phyloP scores from a whole-genome alignment of 2,888 invertebrate genomes.

The Trachelus tabidus region DNA sequence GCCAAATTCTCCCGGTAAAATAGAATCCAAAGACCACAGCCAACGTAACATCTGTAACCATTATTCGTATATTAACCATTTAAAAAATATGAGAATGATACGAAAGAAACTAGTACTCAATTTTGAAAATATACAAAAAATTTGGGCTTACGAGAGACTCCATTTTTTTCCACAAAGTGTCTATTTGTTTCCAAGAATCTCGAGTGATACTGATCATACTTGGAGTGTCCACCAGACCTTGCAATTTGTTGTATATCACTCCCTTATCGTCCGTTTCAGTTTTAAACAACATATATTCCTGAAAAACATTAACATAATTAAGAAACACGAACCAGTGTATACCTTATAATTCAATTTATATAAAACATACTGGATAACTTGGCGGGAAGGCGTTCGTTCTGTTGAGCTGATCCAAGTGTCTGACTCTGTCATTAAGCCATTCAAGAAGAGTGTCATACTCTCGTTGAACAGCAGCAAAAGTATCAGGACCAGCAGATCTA shows the following conservation, averaged over 20 bases:
- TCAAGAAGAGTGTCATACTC: constrained; percentile 83
- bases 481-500: constrained; percentile 78
- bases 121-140: neutral
- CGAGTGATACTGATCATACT: constrained; percentile 84
- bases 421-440: constrained; percentile 85
- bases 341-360: neutral
- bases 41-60: constrained; percentile 80
- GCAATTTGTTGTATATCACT: constrained; percentile 80
- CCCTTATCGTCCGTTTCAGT: constrained; percentile 81
- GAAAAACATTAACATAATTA: constrained; percentile 34
- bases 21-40: constrained; percentile 89
- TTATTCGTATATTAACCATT: too few species aligned
- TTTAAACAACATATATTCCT: constrained; percentile 84
- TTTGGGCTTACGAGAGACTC: constrained; percentile 68
- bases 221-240: constrained; percentile 83
- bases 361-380: constrained; percentile 72
- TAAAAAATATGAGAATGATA: too few species aligned
- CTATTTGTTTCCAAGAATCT: constrained; percentile 88
- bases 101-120: neutral
- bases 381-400: constrained; percentile 80
- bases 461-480: constrained; percentile 81
- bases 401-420: constrained; percentile 81
- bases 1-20: constrained; percentile 87
- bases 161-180: constrained; percentile 83
- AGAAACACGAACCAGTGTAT: neutral